A percentile compares a stretch with the other conserved stretches of the same genome.
Evolutionary conservation across 2,888 invertebrate species (phyloP).

Genomic region (Congeria kusceri): DNA sequence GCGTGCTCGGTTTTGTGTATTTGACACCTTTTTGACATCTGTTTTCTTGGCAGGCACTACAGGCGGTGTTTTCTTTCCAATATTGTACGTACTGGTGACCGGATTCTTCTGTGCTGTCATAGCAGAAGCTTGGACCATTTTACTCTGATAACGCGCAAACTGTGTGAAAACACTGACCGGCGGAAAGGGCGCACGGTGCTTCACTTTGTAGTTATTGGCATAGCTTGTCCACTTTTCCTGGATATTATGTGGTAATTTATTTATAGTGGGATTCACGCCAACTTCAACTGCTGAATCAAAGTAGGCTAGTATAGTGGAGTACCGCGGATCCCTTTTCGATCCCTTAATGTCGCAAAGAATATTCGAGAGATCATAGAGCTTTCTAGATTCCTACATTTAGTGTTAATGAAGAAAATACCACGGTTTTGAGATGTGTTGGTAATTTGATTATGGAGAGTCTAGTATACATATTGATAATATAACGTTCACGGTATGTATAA

Average conservation of each 20-base stretch:
- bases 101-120: background rate
- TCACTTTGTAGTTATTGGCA: no score
- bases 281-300: no score
- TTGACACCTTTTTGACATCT: slow-evolving; percentile 1
- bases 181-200: no score
- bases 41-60: slow-evolving; percentile 2
- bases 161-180: background rate
- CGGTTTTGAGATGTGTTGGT: background rate
- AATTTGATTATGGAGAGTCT: background rate
- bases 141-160: background rate
- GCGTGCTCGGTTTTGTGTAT: slow-evolving; percentile 3
- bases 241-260: no score
- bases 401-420: background rate
- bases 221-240: no score
- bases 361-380: background rate
- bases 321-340: background rate
- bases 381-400: background rate
- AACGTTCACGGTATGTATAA: no score
- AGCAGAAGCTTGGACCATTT: background rate
- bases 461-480: no score
- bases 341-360: background rate
- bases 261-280: no score
- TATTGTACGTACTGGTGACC: background rate
- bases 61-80: background rate
- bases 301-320: no score